Conservation (phyloP, 2,113 vertebrate species). For the Gasterosteus nipponicus region DNA sequence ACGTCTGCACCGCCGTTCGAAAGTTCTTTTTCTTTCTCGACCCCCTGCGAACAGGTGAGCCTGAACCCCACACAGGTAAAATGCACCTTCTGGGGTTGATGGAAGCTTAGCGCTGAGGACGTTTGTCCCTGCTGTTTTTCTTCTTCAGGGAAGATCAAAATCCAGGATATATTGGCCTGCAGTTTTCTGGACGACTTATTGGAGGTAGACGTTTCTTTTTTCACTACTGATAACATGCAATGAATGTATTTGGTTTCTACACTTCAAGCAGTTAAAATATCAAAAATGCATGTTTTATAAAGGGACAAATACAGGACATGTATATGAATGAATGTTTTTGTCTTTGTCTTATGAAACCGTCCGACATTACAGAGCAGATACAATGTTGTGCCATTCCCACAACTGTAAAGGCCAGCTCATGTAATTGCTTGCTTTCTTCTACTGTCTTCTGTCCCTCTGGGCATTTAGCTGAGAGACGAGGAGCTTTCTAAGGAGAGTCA, state of each 20-base stretch:
- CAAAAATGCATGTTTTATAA: not conserved
- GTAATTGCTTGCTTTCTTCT: not conserved
- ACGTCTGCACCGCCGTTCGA: conserved; percentile 96
- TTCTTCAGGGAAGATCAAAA: conserved; percentile 96
- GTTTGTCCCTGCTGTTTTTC: not conserved
- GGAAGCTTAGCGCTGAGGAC: not conserved
- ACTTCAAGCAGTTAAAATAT: not conserved
- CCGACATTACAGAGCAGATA: not conserved
- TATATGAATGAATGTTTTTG: not conserved
- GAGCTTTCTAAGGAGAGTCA: conserved; percentile 98
- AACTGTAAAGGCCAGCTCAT: not conserved
- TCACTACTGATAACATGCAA: not conserved
- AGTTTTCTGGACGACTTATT: conserved; percentile 97
- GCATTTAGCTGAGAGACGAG: conserved; percentile 91
- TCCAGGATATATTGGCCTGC: conserved; percentile 98
- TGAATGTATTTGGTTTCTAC: not conserved
- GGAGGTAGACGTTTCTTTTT: conserved; percentile 82
- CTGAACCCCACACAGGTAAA: not conserved
- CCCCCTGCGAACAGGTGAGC: conserved; percentile 92
- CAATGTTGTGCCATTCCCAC: not conserved
- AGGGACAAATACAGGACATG: not conserved
- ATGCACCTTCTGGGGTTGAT: not conserved
- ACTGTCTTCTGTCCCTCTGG: not conserved
- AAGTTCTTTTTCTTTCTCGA: conserved; percentile 99
- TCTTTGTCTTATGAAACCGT: not conserved